Evolutionary conservation across 2,113 vertebrate genomes (phyloP), one percentile per base, ranked within the genome.

Genomic region (Chitala chitala): DNA sequence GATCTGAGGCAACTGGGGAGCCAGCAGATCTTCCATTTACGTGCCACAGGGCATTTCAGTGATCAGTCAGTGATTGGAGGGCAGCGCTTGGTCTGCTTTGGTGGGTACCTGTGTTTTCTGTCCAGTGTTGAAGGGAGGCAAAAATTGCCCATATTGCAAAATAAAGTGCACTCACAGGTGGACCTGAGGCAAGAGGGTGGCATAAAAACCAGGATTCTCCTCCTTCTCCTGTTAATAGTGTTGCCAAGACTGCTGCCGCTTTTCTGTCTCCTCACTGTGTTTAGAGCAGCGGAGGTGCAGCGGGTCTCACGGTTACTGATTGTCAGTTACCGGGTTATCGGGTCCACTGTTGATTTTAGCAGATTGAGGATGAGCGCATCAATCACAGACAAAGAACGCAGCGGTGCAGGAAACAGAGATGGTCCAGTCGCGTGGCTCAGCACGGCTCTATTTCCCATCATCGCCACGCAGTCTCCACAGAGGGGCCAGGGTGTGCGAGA

Each of bases 21-120:
- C n/a, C 38, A 68, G 26, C 42, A 48, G 64, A 68, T 68, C 40
- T 42, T 68, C 42, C 64, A 24, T 48, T 26, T 26, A 48, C 7
- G n/a, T 63, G 38, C 59, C 17, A 20, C 17, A 24, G 59, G 59
- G 38, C 33, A 63, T 63, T 63, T n/a, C 59, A 63, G 59, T 38
- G 59, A 38, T 63, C 38, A 20, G 17, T 6, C 33, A 63, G 29
- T 63, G 59, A 63, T 63, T 33, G 17, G 31, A 38, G 33, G 31
- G 38, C 59, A 63, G 17, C 38, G 33, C 33, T 63, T n/a, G 33
- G 33, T 38, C 29, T 63, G 31, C 59, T 36, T 54, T n/a, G 22
- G 51, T 54, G 15, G 22, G 22, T 54, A n/a, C 51, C 20, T 54
- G 51, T n/a, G 22, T n/a, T 54, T 54, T 63, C 31, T 3, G 4